A percentile compares a stretch with the other conserved stretches of the same genome.
These are phyloP conservation scores for Temnothorax nylanderi DNA, from an alignment of 1,140 invertebrate genomes.

Conservation along the genomic window DNA sequence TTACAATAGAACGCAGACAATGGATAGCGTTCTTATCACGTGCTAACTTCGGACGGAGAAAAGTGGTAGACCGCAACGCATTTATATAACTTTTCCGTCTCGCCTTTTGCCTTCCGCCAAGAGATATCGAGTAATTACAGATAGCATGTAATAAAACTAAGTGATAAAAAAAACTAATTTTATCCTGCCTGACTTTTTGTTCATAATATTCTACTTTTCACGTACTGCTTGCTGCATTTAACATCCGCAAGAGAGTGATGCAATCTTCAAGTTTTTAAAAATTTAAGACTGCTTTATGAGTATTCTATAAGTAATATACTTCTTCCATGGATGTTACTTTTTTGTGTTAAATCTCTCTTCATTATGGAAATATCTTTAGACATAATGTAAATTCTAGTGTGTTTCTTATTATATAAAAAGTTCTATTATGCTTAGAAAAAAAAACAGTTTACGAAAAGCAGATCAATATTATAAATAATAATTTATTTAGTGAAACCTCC, in stretches of 20 bases:
- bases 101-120: constrained; percentile 16
- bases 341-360: not conserved
- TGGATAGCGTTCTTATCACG: constrained; percentile 26
- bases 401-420: not conserved
- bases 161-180: not conserved
- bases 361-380: not conserved
- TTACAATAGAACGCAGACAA: constrained; percentile 29
- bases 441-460: not conserved
- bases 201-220: not conserved
- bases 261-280: not conserved
- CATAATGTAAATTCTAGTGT: not conserved
- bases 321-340: not conserved
- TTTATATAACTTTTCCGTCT: constrained; percentile 35
- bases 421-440: not conserved
- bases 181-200: not conserved
- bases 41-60: constrained; percentile 23
- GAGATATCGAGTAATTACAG: constrained; percentile 19
- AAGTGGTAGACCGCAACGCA: constrained; percentile 51
- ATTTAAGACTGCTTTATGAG: not conserved
- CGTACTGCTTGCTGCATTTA: not conserved
- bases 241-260: not conserved
- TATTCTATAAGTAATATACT: not conserved
- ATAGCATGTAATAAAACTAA: constrained; percentile 4
- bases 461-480: not conserved
- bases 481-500: no score